Evolutionary conservation across 2,797 vertebrate species (phyloP), one percentile per base, ranked within the genome.

Genomic region (Tenualosa ilisha): DNA sequence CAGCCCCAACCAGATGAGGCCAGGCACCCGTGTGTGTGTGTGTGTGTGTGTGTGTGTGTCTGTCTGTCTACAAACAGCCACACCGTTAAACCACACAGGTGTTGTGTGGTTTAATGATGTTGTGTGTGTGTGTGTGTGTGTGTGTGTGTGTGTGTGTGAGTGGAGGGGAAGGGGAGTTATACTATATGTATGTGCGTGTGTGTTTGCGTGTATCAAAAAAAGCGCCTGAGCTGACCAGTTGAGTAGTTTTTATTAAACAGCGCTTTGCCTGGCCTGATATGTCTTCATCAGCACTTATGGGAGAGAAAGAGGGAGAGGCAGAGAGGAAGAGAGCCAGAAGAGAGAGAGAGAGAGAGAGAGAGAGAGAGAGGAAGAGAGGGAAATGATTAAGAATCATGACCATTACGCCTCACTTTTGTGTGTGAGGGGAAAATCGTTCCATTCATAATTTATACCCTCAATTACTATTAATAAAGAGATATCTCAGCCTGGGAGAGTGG

Each of bases 381-480:
- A 95, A 92, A 97, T 96, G 97, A 98, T 98, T 96, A 99, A 98
- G 97, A 98, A 97, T 97, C 97, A 96, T 96, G 97, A 96, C 97
- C 97, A 98, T 99, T 97, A 98, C 93, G 95, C 96, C 94, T 96
- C 96, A 96, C 97, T 97, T 97, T 97, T 96, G 94, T 93, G 94
- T 96, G 96, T 96, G 95, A 96, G 95, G 95, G 96, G 97, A 97
- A 98, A 97, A 98, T 98, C 97, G 94, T 95, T 95, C 96, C 96
- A 99, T 99, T 98, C 97, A 99, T 99, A 99, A 99, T 99, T 99
- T 98, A 99, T 99, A 97, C 95, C 96, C 96, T 98, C 98, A 99
- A 99, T 99, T 99, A 99, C 97, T 98, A 97, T 98, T 98, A 99
- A 99, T 99, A 98, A 98, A 99, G 97, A 97, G 97, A 97, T 97